phyloP scores from a whole-genome alignment of 2,113 vertebrate species.

The Catharus minimus region DNA sequence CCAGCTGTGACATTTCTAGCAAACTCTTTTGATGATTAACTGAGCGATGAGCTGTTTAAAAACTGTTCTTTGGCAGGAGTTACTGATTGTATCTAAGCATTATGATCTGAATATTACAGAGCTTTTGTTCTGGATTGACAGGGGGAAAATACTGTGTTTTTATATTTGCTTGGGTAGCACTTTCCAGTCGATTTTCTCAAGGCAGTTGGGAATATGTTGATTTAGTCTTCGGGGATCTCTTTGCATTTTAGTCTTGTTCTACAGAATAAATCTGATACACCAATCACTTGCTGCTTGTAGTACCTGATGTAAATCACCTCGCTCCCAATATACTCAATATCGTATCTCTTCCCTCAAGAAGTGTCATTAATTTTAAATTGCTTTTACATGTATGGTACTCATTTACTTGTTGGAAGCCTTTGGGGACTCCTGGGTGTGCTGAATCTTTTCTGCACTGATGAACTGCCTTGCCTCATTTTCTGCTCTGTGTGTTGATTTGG shows the following conservation, averaged over 20 bases:
- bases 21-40: slow-evolving; percentile 16
- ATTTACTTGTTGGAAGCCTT: background rate
- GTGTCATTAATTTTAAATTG: background rate
- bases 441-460: background rate
- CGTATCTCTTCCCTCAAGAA: background rate
- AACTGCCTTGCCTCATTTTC: background rate
- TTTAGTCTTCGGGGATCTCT: background rate
- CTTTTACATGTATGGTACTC: background rate
- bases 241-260: background rate
- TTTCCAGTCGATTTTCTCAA: background rate
- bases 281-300: background rate
- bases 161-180: background rate
- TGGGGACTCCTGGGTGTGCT: background rate
- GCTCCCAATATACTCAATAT: background rate
- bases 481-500: background rate
- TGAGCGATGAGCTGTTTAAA: background rate
- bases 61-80: background rate
- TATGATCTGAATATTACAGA: background rate
- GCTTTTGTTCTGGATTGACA: background rate
- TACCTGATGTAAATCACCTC: background rate
- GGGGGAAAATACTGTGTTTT: background rate
- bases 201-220: background rate
- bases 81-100: background rate
- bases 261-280: background rate
- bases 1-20: slow-evolving; percentile 33